Evolutionary conservation across 2,797 vertebrate genomes (phyloP), one percentile per base, ranked within the genome.

Genomic region (Champsocephalus esox): DNA sequence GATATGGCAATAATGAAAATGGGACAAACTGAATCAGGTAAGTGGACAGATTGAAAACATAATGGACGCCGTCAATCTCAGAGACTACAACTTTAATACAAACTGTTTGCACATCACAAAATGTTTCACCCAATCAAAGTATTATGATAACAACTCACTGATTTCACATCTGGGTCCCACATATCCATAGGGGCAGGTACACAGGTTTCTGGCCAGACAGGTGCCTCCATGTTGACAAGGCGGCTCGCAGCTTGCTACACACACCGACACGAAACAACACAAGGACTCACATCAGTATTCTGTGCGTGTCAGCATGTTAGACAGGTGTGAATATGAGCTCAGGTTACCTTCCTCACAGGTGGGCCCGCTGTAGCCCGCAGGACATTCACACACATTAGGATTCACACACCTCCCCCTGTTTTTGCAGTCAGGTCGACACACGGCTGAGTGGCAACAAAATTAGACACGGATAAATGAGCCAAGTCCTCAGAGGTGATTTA

Each of bases 151-250:
- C 12, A 28, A 55, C 96, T 97, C 93, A 98, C 97, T 95, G 91
- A 95, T 98, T 90, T 97, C 95, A 94, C 97, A 99, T 82, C 94
- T 93, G 49, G 96, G 96, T 80, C 97, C 97, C 79, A 99, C 93
- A 82, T 96, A 98, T 70, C 97, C 97, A 3, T 98, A 99, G 0
- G 94, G 91, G 65, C 97, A 99, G 81, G 95, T 96, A 59, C 96
- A 98, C 88, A 95, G 95, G 85, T 97, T 98, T 68, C 96, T 93
- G 81, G 92, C 89, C 86, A 96, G 85, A 72, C 97, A 99, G 0
- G 92, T 95, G 14, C 97, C 97, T 77, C 96, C 96, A 11, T 97
- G 96, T 73, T 91, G 93, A 88, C 97, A 99, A 0, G 93, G 84
- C 4, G 96, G 97, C 69, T 94, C 94, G 66, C 96, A 98, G 16